Conservation (phyloP, 2,113 vertebrate genomes). For the Triplophysa rosa region DNA sequence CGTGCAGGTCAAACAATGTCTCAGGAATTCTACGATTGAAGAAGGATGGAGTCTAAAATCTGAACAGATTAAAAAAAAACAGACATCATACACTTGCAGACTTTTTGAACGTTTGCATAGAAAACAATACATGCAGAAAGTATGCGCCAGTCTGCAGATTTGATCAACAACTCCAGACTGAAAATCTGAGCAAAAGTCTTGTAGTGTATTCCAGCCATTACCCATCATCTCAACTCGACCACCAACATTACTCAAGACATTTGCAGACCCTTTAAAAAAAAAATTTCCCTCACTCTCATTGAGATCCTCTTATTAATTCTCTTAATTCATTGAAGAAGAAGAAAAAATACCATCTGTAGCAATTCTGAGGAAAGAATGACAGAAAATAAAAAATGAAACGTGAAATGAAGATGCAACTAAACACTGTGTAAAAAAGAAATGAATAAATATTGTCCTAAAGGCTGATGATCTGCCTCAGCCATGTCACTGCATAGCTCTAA, state of each 20-base stretch:
- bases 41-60: background rate
- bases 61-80: too few species aligned
- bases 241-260: background rate
- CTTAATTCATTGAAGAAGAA: conserved; percentile 43
- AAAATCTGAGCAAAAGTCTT: too few species aligned
- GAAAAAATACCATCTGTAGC: conserved; percentile 48
- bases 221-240: background rate
- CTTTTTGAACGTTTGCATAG: too few species aligned
- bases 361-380: conserved; percentile 13
- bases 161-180: background rate
- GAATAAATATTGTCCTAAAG: conserved; percentile 29
- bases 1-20: conserved; percentile 14
- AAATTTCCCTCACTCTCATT: conserved; percentile 1
- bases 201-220: background rate
- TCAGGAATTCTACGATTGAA: background rate
- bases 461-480: conserved; percentile 28
- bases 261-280: background rate
- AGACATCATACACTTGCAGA: too few species aligned
- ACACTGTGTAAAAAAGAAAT: background rate
- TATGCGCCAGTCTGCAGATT: too few species aligned
- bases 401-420: conserved; percentile 15
- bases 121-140: too few species aligned
- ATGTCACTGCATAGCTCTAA: background rate
- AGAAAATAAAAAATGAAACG: background rate
- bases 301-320: conserved; percentile 48